phyloP scores from a whole-genome alignment of 2,888 invertebrate genomes.

The Formica aserva region DNA sequence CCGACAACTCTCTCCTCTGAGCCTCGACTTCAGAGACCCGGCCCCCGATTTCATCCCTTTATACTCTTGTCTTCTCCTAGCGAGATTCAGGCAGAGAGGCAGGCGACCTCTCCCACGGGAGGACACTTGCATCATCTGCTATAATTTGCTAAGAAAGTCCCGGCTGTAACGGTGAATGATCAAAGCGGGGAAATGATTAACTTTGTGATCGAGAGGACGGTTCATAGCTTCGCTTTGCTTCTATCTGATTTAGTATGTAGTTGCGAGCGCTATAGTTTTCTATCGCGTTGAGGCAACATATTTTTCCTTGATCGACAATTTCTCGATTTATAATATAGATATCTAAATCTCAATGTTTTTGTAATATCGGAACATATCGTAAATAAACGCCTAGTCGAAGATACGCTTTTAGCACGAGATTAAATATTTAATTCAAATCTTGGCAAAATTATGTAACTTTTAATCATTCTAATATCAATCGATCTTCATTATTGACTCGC shows the following conservation, averaged over 20 bases:
- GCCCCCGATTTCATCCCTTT: constrained; percentile 23
- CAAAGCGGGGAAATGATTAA: constrained; percentile 60
- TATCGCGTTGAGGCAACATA: not conserved
- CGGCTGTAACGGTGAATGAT: constrained; percentile 55
- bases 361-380: not conserved
- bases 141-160: constrained; percentile 62
- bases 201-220: constrained; percentile 38
- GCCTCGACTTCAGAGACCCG: not conserved
- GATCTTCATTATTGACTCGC: not conserved
- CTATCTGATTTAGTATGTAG: not conserved
- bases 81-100: not conserved
- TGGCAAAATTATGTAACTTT: not conserved
- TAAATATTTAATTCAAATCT: not conserved
- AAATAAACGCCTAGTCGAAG: not conserved
- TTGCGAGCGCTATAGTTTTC: not conserved
- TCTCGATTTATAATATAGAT: not conserved
- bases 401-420: not conserved
- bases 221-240: not conserved
- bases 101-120: constrained; percentile 11
- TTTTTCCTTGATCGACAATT: not conserved
- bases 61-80: not conserved
- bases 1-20: not conserved
- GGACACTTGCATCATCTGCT: constrained; percentile 39
- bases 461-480: too few species aligned
- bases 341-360: not conserved